Conservation (phyloP, 2,888 invertebrate genomes). For the Unio delphinus region DNA sequence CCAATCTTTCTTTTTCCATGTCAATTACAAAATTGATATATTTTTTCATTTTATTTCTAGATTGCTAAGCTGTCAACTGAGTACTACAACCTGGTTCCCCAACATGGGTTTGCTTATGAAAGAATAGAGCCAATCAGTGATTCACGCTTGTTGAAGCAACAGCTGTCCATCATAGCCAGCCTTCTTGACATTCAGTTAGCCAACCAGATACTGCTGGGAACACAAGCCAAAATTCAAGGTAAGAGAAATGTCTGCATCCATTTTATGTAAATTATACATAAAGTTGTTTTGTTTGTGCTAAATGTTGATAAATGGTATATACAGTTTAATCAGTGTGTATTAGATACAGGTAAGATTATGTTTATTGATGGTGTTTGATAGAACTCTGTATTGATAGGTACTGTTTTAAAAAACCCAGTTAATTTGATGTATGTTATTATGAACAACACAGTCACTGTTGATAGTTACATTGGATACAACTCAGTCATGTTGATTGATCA, state of each 20-base stretch:
- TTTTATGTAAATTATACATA: too few species aligned
- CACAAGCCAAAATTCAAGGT: constrained; percentile 67
- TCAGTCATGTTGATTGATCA: too few species aligned
- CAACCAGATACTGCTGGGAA: constrained; percentile 69
- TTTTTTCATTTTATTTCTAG: constrained; percentile 30
- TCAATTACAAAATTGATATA: neutral
- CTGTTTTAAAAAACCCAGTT: too few species aligned
- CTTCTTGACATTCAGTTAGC: constrained; percentile 72
- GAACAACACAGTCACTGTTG: too few species aligned
- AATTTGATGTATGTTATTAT: too few species aligned
- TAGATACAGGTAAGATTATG: too few species aligned
- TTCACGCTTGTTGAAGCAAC: constrained; percentile 57
- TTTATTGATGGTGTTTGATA: too few species aligned
- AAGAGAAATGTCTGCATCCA: constrained; percentile 3
- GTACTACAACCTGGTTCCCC: constrained; percentile 73
- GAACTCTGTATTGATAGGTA: too few species aligned
- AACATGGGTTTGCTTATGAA: constrained; percentile 71
- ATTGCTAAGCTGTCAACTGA: constrained; percentile 72
- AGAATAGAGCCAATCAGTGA: constrained; percentile 69
- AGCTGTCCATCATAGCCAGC: constrained; percentile 65
- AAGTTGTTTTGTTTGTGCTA: too few species aligned
- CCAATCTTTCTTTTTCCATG: neutral
- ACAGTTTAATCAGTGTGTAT: too few species aligned
- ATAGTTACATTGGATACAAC: too few species aligned
- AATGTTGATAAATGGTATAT: too few species aligned